Conservation (phyloP, 2,113 vertebrate species). For the Tychaedon coryphoeus region DNA sequence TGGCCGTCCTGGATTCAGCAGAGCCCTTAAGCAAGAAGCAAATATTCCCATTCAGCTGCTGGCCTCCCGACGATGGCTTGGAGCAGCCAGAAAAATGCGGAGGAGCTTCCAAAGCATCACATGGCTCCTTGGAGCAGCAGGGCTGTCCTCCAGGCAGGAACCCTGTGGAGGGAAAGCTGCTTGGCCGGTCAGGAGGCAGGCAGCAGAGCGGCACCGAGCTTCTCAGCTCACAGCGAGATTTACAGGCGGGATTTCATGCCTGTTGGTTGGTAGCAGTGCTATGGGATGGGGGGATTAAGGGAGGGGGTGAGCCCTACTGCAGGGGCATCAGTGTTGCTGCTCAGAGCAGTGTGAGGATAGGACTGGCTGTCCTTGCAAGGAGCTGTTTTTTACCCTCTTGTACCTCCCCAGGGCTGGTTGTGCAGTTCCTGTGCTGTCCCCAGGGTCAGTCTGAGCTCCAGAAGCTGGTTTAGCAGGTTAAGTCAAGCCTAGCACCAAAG, state of each 20-base stretch:
- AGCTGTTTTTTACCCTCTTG: neutral
- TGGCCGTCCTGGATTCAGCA: neutral
- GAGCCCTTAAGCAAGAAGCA: slow-evolving; percentile 15
- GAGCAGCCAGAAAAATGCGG: slow-evolving; percentile 25
- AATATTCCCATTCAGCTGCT: neutral
- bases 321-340: neutral
- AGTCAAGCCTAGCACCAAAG: neutral
- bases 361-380: neutral
- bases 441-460: neutral
- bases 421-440: neutral
- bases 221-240: neutral
- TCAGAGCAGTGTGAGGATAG: neutral
- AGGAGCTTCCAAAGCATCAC: slow-evolving; percentile 48
- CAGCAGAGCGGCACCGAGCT: neutral
- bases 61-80: neutral
- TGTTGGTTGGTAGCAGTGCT: neutral
- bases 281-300: neutral
- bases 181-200: neutral
- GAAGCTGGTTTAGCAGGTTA: neutral
- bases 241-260: neutral
- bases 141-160: neutral
- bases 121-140: neutral
- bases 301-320: neutral
- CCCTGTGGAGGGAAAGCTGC: neutral
- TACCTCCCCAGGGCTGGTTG: neutral